Conservation (phyloP, 1,140 invertebrate genomes). For the Pogonomyrmex barbatus region DNA sequence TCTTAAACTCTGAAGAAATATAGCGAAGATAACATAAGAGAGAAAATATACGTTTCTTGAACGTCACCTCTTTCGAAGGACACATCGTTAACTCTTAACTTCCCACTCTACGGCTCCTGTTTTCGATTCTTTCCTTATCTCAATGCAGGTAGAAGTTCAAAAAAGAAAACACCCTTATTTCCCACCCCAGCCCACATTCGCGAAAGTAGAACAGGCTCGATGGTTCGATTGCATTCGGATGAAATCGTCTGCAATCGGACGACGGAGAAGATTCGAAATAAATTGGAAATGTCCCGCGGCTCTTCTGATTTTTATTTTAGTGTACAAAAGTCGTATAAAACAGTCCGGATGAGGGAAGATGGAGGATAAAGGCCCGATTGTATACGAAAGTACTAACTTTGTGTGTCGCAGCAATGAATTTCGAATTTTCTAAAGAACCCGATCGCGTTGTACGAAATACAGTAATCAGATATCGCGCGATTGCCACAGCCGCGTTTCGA, state of each 20-base stretch:
- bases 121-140: constrained; percentile 47
- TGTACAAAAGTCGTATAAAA: constrained; percentile 21
- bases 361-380: neutral
- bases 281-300: constrained; percentile 46
- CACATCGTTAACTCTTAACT: constrained; percentile 2
- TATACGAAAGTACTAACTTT: neutral
- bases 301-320: constrained; percentile 50
- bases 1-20: neutral
- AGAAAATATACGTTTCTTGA: constrained; percentile 2
- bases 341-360: neutral
- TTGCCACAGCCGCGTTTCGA: neutral
- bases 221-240: constrained; percentile 50
- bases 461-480: constrained; percentile 23
- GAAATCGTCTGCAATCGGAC: constrained; percentile 51
- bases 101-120: neutral
- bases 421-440: neutral
- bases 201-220: constrained; percentile 42
- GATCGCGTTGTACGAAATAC: neutral
- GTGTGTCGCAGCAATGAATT: neutral
- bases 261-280: constrained; percentile 50
- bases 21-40: neutral
- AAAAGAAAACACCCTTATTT: constrained; percentile 36
- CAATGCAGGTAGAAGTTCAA: constrained; percentile 13
- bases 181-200: constrained; percentile 8
- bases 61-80: neutral